Evolutionary conservation across 2,888 invertebrate species (phyloP), one percentile per base, ranked within the genome.

Genomic region (Eupithecia tripunctaria): DNA sequence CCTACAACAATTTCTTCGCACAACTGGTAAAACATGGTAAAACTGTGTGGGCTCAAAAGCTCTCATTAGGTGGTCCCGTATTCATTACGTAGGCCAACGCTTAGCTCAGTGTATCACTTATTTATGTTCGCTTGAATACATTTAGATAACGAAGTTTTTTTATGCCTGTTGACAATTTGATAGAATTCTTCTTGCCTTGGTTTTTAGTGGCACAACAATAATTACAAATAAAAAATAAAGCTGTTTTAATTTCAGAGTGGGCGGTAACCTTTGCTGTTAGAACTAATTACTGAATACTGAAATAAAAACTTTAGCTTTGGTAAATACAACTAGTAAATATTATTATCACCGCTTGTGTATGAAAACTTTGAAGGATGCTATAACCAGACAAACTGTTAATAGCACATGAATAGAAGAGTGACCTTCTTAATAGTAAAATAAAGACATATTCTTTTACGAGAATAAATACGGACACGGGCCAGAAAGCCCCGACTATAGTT

Each of bases 81-180:
- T 70, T 73, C 70, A 67, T 70, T 67, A 70, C 73, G 56, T 70
- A 69, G 51, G 43, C 69, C 69, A 62, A 41, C 67, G 73, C 67
- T 63, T 43, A 66, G 66, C 62, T 69, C 64, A 63, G 47, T 51
- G 38, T 51, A 62, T 60, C 62, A 64, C 68, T n/a, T 59, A 68
- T 43, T 21, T 68, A 68, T 15, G 21, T 60, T 59, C 27, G 21
- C 47, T 51, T n/a, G 36, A 51, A 51, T n/a, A 47, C n/a, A n/a
- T n/a, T n/a, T 43, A n/a, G n/a, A 43, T 43, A 43, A n/a, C n/a
- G 47, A 47, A 47, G 47, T 47, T 47, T 47, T 47, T 47, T 47
- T 8, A 47, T 41, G 41, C 14, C 43, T n/a, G 47, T 47, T 8
- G n/a, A 47, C 43, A 43, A 18, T 43, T 43, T 18, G 7, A 43